Conservation (phyloP, 2,113 vertebrate genomes). For the Aptenodytes patagonicus region DNA sequence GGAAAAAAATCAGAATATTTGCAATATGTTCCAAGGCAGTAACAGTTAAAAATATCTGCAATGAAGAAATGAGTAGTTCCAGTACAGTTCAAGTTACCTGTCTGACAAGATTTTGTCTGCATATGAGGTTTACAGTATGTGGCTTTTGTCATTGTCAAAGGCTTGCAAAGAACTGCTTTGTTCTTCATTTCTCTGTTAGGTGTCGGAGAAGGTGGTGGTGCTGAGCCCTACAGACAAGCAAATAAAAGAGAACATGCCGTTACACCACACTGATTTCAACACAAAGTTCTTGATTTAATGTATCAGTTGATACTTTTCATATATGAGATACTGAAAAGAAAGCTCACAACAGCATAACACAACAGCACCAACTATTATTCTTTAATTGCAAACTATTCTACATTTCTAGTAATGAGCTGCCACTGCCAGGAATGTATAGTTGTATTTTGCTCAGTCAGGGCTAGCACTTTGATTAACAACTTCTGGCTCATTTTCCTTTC, state of each 20-base stretch:
- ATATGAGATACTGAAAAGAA: not conserved
- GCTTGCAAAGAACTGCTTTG: conserved; percentile 97
- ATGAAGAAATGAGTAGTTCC: not conserved
- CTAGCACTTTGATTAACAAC: not conserved
- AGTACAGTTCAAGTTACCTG: conserved; percentile 77
- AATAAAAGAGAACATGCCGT: not conserved
- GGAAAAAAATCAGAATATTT: not conserved
- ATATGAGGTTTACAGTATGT: conserved; percentile 99
- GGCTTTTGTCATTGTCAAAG: conserved; percentile 96
- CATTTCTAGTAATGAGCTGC: not conserved
- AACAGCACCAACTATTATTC: not conserved
- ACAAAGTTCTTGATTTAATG: not conserved
- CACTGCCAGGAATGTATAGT: not conserved
- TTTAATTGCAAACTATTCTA: not conserved
- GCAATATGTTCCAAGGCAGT: not conserved
- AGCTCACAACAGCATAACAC: not conserved
- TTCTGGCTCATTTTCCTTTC: not conserved
- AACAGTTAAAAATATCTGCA: not conserved
- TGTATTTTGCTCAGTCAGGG: not conserved
- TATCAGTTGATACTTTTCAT: not conserved
- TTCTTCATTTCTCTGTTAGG: conserved; percentile 95
- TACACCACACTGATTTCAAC: not conserved
- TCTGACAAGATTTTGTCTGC: conserved; percentile 95
- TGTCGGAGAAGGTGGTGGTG: conserved; percentile 80
- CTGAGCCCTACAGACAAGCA: conserved; percentile 74